A percentile compares a stretch with the other conserved stretches of the same genome.
phyloP scores from a whole-genome alignment of 2,797 vertebrate genomes.

The Chromobotia macracanthus region DNA sequence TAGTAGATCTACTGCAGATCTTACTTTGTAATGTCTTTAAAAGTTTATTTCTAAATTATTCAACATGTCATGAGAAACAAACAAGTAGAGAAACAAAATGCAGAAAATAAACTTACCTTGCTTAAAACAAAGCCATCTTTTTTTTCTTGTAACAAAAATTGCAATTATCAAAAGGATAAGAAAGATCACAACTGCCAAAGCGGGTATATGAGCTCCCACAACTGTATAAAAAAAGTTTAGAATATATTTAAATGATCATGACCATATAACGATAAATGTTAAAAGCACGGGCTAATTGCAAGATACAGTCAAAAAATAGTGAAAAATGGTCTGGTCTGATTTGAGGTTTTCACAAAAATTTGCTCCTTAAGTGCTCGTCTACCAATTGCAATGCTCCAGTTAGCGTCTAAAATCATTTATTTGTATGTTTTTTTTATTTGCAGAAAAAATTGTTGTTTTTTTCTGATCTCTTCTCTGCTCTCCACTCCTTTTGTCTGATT shows the following conservation, averaged over 20 bases:
- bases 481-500: no score
- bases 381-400: no score
- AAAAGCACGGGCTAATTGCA: no score
- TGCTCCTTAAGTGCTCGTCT: no score
- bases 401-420: no score
- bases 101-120: neutral
- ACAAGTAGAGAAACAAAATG: neutral
- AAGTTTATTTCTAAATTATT: neutral
- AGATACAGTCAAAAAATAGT: no score
- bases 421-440: no score
- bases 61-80: neutral
- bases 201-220: fast-evolving
- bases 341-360: no score
- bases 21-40: neutral
- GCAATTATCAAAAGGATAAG: neutral
- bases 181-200: neutral
- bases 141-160: neutral
- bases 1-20: neutral
- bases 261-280: neutral
- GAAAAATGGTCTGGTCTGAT: no score
- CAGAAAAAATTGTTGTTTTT: no score
- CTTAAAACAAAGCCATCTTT: no score
- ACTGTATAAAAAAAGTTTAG: neutral
- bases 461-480: no score
- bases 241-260: neutral